phyloP scores from a whole-genome alignment of 2,888 invertebrate genomes.

The Drosophila parthenogenetica region DNA sequence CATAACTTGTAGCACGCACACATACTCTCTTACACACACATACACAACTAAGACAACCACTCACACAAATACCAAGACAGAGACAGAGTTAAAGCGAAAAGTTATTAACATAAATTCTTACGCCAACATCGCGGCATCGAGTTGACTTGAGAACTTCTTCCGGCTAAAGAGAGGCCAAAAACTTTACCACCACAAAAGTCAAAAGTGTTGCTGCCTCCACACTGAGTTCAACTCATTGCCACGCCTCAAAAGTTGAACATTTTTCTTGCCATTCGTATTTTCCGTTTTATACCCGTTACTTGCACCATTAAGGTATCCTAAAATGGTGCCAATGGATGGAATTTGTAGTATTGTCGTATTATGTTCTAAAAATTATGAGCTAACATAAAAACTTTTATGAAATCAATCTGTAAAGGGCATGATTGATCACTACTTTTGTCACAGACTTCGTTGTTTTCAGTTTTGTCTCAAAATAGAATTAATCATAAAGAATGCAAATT shows the following conservation, averaged over 20 bases:
- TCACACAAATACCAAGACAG: constrained; percentile 28
- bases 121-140: constrained; percentile 56
- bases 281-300: constrained; percentile 4
- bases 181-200: constrained; percentile 72
- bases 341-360: too few species aligned
- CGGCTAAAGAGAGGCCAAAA: constrained; percentile 33
- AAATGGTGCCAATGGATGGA: neutral
- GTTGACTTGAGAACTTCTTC: constrained; percentile 45
- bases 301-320: neutral
- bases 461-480: too few species aligned
- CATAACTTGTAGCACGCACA: constrained; percentile 52
- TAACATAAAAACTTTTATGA: too few species aligned
- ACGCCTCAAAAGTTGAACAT: constrained; percentile 51
- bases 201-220: constrained; percentile 62
- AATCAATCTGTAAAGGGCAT: too few species aligned
- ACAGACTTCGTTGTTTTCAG: too few species aligned
- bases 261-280: constrained; percentile 20
- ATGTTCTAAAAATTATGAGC: too few species aligned
- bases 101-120: constrained; percentile 79
- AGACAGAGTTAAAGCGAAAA: constrained; percentile 43
- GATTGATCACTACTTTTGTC: too few species aligned
- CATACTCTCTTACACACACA: constrained; percentile 18
- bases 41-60: constrained; percentile 11
- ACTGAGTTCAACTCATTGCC: constrained; percentile 38
- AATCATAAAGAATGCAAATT: too few species aligned